These are phyloP conservation scores for Agonum fuliginosum DNA, from an alignment of 2,888 invertebrate species.

Conservation along the genomic window DNA sequence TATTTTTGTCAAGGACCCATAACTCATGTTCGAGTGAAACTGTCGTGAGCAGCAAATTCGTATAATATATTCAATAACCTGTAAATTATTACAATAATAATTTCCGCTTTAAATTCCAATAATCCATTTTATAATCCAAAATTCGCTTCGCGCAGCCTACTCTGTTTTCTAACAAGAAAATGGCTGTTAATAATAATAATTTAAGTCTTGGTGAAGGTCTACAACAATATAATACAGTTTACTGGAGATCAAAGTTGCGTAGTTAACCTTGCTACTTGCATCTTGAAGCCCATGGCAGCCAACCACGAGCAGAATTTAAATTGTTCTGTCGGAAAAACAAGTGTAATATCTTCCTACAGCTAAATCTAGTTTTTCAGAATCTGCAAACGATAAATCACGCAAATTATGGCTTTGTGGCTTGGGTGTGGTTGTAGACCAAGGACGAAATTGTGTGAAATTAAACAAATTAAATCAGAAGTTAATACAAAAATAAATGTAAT, in stretches of 20 bases:
- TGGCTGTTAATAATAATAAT: not conserved
- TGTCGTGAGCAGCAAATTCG: too few species aligned
- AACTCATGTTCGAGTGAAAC: too few species aligned
- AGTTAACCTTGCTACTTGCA: not conserved
- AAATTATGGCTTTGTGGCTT: not conserved
- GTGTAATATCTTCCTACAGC: not conserved
- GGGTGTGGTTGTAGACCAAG: not conserved
- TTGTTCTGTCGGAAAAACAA: not conserved
- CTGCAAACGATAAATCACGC: not conserved
- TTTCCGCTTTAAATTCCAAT: not conserved
- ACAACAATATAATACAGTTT: not conserved
- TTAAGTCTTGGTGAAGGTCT: not conserved
- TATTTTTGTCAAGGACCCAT: too few species aligned
- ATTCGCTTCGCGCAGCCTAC: not conserved
- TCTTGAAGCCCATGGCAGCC: not conserved
- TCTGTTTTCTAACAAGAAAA: not conserved
- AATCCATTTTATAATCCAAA: not conserved
- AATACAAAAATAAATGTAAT: too few species aligned
- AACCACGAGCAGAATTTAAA: not conserved
- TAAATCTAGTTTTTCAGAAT: constrained; percentile 2
- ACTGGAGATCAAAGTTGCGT: not conserved
- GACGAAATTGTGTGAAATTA: not conserved
- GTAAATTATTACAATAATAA: not conserved
- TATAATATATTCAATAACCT: too few species aligned
- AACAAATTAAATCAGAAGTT: not conserved